Base-by-base conservation (phyloP, 1,140 invertebrate genomes). In the Oncopeltus fasciatus region DNA sequence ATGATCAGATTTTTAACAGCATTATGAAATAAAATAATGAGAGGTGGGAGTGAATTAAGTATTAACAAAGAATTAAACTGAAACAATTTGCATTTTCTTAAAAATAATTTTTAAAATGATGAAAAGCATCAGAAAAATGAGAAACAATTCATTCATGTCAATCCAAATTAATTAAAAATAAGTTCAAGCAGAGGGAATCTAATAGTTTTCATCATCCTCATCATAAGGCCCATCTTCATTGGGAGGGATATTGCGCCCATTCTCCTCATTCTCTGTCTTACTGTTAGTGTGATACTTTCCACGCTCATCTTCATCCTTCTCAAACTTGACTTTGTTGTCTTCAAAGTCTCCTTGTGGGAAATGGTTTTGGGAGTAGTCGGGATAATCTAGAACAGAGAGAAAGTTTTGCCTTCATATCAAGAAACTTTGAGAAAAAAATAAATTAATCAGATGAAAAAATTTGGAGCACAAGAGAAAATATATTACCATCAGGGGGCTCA, bases 401-500 rank as follows among this genome's bases (percentile, higher is more conserved):
- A 33, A 59, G 5, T 43, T 8, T 38, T 21, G 12, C 12, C 9
- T 11, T 20, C 21, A 59, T 4, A 29, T 57, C 27, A 58, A 33
- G 20, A 20, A 29, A 33, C n/a, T 58, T 14, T 24, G 26, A 57
- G 11, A 8, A 47, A 56, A 57, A 11, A n/a, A 5, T 18, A 21
- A 49, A 18, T 9, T 5, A 9, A 4, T 49, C 46, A 18, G 46
- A 21, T 4, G 21, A 49, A n/a, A 5, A 8, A 26, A 27, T 9
- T 24, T 56, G 24, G 12, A 5, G 26, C 3, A 56, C 14, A 56
- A 56, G 11, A 26, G 26, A 33, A 8, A 57, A 57, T 33, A 33
- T 71, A 75, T 74, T 73, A 87, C 84, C 88, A 72, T 87, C 85
- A 49, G 79, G 73, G 16, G 86, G 85, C 73, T 88, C 85, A 72